Evolutionary conservation across 35 echinoderm and acorn worm species (phyloP).

Genomic region (Antedon bifida): DNA sequence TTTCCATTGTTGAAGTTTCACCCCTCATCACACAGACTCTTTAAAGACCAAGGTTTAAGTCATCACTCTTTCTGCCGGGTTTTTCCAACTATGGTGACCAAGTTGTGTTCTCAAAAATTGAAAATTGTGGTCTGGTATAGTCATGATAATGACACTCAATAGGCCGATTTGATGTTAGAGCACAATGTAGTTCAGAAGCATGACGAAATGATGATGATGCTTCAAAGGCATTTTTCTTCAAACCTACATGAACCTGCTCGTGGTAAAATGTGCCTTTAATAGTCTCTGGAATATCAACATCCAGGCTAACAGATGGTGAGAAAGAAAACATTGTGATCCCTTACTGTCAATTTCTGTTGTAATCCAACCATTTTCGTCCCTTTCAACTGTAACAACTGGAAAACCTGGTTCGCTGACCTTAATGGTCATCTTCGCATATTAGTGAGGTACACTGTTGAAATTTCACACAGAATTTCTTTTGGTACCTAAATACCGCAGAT

Average conservation of each 20-base stretch:
- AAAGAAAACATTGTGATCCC: background rate
- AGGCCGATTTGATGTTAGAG: background rate
- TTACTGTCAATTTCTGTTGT: background rate
- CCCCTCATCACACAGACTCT: constrained; percentile 25
- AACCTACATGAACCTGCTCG: constrained; percentile 6
- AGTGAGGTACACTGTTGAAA: background rate
- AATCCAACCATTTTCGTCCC: background rate
- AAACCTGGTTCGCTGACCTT: constrained; percentile 14
- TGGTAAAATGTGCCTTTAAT: constrained; percentile 7
- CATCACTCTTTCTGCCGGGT: constrained; percentile 23
- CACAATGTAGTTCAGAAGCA: background rate
- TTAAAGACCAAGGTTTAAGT: constrained; percentile 14
- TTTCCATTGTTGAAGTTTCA: constrained; percentile 7
- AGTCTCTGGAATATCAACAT: background rate
- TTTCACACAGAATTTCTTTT: constrained; percentile 3
- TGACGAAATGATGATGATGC: constrained; percentile 2
- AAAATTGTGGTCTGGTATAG: constrained; percentile 25
- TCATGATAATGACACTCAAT: constrained; percentile 26
- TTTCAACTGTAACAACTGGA: constrained; percentile 8
- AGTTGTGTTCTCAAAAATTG: constrained; percentile 1
- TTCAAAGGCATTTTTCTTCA: constrained; percentile 19
- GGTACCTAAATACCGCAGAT: background rate
- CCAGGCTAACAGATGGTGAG: background rate
- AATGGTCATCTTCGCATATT: constrained; percentile 16
- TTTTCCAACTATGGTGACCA: constrained; percentile 18